Conservation (phyloP, 2,888 invertebrate genomes). For the Hypolimnas misippus region DNA sequence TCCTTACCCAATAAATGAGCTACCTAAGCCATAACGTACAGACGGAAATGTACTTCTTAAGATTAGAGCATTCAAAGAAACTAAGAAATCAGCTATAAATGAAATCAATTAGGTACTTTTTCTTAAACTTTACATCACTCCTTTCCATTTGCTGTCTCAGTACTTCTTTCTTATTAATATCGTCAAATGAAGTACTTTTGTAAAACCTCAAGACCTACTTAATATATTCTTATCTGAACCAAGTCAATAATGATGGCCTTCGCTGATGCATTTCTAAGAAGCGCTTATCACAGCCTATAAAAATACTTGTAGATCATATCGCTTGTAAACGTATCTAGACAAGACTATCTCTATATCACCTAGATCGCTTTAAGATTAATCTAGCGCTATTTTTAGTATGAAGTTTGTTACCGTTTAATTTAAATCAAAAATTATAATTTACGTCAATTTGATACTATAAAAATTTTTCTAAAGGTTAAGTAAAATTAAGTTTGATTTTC, state of each 20-base stretch:
- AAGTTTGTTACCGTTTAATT: not conserved
- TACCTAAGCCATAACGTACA: too few species aligned
- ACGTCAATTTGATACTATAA: too few species aligned
- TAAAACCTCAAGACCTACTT: conserved; percentile 14
- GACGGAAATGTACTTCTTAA: too few species aligned
- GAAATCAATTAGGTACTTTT: too few species aligned
- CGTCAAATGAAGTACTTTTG: too few species aligned
- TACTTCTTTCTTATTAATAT: too few species aligned
- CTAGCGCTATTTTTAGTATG: not conserved
- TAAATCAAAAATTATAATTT: not conserved
- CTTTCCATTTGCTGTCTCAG: not conserved
- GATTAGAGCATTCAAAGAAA: too few species aligned
- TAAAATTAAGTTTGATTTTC: too few species aligned
- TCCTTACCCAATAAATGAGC: too few species aligned
- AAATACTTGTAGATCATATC: conserved; percentile 26
- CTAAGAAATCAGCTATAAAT: too few species aligned
- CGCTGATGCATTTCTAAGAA: conserved; percentile 35
- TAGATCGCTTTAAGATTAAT: not conserved
- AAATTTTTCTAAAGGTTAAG: too few species aligned
- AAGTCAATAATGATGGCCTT: conserved; percentile 45
- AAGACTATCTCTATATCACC: not conserved
- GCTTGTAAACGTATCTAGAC: not conserved
- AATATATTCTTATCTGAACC: conserved; percentile 23
- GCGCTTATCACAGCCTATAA: conserved; percentile 30
- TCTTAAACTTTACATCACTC: too few species aligned